Evolutionary conservation across 2,797 vertebrate species (phyloP), one percentile per base, ranked within the genome.

Genomic region (Dallia pectoralis): DNA sequence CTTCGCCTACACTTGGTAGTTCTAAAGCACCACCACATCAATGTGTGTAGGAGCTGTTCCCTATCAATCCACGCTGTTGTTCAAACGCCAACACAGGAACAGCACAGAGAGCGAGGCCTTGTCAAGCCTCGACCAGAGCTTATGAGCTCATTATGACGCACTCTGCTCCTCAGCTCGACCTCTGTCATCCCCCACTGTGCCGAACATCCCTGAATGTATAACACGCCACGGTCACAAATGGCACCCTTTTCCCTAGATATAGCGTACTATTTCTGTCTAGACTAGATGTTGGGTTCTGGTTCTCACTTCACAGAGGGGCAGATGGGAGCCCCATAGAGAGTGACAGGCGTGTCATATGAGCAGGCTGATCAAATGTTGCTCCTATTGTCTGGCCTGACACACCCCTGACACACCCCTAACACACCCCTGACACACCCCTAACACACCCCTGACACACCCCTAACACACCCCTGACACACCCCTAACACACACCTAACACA

Each of bases 271-370:
- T 25, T 59, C 25, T 59, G 22, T 25, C 22, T 22, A 59, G 63
- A 44, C 74, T 81, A 71, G 71, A 73, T 80, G 51, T 69, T 70
- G 29, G 48, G 69, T 81, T 87, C 81, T 36, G 48, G 71, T 81
- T 87, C 81, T 87, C 84, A 89, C 85, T 89, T 88, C 87, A 87
- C 81, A 90, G 81, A 81, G 72, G 77, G 77, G 77, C 83, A 48
- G 53, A 59, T 6, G 22, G 53, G 32, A 85, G 76, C 78, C 69
- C 83, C 82, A 62, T 56, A 33, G 71, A 87, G 87, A 89, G 85
- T 66, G 75, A 65, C 48, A 78, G 72, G 78, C 82, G 78, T 87
- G 88, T 91, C 83, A 68, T 73, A 83, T 89, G 82, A 88, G 85
- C 78, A 36, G 79, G 83, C 87, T 82, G 82, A 83, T 69, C 9